phyloP scores from a whole-genome alignment of 1,140 invertebrate species.

The Plectrocnemia conspersa region DNA sequence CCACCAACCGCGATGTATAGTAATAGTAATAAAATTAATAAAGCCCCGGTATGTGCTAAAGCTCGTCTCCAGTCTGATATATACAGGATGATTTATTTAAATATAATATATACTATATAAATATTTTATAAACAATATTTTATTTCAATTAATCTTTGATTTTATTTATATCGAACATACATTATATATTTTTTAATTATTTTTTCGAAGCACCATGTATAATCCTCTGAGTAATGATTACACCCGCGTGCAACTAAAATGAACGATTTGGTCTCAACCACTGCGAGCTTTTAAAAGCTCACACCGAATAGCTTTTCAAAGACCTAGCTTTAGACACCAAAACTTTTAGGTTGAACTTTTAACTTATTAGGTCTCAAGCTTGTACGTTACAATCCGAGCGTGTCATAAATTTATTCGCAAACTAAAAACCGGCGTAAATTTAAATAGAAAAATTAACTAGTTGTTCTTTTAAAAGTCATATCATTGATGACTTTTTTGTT shows the following conservation, averaged over 20 bases:
- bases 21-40: slow-evolving; percentile 20
- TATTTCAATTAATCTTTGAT: no score
- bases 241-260: slow-evolving; percentile 8
- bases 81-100: no score
- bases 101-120: no score
- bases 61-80: no score
- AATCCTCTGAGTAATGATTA: slow-evolving; percentile 1
- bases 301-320: slow-evolving; percentile 13
- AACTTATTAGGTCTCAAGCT: slow-evolving; percentile 27
- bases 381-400: slow-evolving; percentile 21
- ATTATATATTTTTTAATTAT: neutral
- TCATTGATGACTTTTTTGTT: no score
- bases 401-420: slow-evolving; percentile 19
- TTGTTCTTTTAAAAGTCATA: no score
- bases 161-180: no score
- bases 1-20: slow-evolving; percentile 12
- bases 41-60: no score
- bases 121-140: no score
- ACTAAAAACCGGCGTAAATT: no score
- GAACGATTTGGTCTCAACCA: neutral
- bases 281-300: slow-evolving; percentile 10
- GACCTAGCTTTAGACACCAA: slow-evolving; percentile 18
- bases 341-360: slow-evolving; percentile 25
- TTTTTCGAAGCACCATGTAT: slow-evolving; percentile 4
- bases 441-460: no score